These are phyloP conservation scores for Ceyx margarethae DNA, from an alignment of 2,113 vertebrate species.

Conservation along the genomic window DNA sequence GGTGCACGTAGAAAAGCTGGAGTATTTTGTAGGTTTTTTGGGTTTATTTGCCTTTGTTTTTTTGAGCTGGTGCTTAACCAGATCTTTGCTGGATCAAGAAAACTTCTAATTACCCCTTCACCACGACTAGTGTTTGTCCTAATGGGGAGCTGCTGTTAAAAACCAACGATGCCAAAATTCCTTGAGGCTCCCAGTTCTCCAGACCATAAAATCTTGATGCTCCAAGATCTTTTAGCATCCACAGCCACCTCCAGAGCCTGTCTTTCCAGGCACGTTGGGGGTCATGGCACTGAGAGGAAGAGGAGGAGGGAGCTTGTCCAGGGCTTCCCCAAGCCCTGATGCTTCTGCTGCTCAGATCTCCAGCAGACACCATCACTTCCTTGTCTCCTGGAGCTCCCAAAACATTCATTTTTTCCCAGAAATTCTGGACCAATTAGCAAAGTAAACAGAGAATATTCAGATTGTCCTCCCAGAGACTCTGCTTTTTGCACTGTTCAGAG, in stretches of 20 bases:
- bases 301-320: background rate
- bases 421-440: constrained; percentile 72
- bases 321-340: background rate
- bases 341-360: background rate
- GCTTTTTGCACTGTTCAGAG: constrained; percentile 44
- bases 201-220: background rate
- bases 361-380: background rate
- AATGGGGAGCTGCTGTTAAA: background rate
- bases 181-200: background rate
- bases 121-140: background rate
- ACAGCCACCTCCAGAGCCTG: background rate
- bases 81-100: background rate
- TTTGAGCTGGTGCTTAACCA: background rate
- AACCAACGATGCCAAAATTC: background rate
- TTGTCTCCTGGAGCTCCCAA: constrained; percentile 32
- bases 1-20: background rate
- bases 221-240: background rate
- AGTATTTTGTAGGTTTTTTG: background rate
- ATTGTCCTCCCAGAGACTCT: background rate
- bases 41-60: background rate
- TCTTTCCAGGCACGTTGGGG: background rate
- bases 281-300: background rate
- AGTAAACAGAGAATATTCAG: constrained; percentile 54
- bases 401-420: constrained; percentile 41
- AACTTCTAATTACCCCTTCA: background rate